phyloP scores from a whole-genome alignment of 2,113 vertebrate genomes.

The Anser cygnoides region DNA sequence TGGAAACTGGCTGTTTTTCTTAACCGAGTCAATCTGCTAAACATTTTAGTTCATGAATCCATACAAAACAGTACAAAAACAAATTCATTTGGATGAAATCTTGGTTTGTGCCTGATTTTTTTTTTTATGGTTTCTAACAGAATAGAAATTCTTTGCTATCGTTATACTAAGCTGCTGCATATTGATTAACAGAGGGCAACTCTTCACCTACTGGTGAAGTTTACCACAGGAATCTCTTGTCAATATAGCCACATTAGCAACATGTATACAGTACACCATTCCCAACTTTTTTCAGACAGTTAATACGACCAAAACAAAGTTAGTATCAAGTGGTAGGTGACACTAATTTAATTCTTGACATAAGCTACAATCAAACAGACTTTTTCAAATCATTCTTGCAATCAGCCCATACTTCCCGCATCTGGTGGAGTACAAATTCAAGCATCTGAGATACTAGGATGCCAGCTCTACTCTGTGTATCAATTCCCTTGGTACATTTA shows the following conservation, averaged over 20 bases:
- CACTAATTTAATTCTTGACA: neutral
- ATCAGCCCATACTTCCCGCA: neutral
- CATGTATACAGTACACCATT: neutral
- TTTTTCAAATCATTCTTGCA: neutral
- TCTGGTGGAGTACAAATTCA: neutral
- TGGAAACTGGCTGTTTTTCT: slow-evolving; percentile 65
- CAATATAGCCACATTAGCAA: neutral
- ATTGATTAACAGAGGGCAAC: neutral
- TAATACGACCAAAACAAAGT: neutral
- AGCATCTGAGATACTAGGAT: neutral
- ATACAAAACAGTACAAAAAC: slow-evolving; percentile 55
- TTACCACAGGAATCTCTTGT: neutral
- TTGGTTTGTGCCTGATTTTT: neutral
- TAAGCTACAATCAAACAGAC: neutral
- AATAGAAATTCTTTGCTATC: neutral
- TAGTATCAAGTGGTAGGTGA: neutral
- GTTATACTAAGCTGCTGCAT: neutral
- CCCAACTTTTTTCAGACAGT: neutral
- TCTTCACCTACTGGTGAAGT: neutral
- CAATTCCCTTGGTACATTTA: neutral
- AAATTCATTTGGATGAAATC: slow-evolving; percentile 44
- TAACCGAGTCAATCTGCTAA: slow-evolving; percentile 72
- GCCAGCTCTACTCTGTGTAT: neutral
- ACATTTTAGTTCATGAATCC: slow-evolving; percentile 60
- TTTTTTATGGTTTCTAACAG: neutral